Evolutionary conservation across 2,888 invertebrate species (phyloP).

Genomic region (Gasteruption jaculator): DNA sequence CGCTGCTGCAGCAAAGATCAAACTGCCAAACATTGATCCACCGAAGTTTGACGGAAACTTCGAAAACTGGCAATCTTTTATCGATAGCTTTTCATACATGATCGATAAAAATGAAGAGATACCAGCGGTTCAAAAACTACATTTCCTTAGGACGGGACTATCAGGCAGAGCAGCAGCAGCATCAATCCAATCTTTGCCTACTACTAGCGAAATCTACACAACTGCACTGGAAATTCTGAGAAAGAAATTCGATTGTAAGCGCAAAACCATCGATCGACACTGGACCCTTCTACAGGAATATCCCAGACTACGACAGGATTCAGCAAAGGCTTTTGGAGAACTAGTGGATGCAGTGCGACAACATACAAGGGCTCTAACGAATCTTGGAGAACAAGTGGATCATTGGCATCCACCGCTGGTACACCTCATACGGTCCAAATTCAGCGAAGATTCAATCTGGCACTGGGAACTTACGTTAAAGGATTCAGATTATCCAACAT

Average conservation of each 20-base stretch:
- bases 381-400: slow-evolving; percentile 1
- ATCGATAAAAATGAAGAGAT: no score
- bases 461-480: slow-evolving; percentile 12
- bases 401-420: slow-evolving; percentile 10
- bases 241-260: slow-evolving; percentile 13
- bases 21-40: no score
- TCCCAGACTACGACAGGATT: slow-evolving; percentile 8
- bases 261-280: slow-evolving; percentile 6
- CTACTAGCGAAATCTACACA: slow-evolving; percentile 9
- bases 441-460: slow-evolving; percentile 9
- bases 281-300: slow-evolving; percentile 12
- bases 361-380: slow-evolving; percentile 10
- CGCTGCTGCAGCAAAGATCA: no score
- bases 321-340: slow-evolving; percentile 8
- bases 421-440: slow-evolving; percentile 10
- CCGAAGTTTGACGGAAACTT: no score
- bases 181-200: slow-evolving; percentile 5
- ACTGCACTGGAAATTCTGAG: slow-evolving; percentile 3
- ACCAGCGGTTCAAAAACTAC: slow-evolving; percentile 9
- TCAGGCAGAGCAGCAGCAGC: slow-evolving; percentile 9
- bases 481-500: slow-evolving; percentile 3
- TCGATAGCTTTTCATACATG: no score
- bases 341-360: slow-evolving; percentile 9
- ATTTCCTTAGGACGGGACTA: slow-evolving; percentile 4
- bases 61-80: no score